Conservation (phyloP, 2,113 vertebrate genomes). For the Leptobrachium leishanense region DNA sequence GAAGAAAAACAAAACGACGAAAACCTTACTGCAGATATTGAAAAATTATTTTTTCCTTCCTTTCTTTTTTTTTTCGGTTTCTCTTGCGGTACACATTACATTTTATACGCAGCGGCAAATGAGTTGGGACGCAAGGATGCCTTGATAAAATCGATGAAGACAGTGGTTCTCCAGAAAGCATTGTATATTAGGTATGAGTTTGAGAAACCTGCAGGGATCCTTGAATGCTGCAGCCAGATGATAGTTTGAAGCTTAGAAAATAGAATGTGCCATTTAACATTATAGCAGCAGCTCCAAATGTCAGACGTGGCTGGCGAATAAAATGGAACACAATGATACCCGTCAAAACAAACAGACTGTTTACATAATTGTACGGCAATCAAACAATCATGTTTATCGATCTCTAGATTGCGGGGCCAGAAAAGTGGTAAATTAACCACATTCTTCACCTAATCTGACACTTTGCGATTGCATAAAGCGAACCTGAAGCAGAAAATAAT, state of each 20-base stretch:
- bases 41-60: not conserved
- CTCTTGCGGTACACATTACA: not conserved
- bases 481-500: not conserved
- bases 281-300: not conserved
- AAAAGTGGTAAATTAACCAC: not conserved
- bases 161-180: conserved; percentile 5
- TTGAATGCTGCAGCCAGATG: not conserved
- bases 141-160: conserved; percentile 2
- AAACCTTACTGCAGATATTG: not conserved
- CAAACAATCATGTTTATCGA: conserved; percentile 14
- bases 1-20: too few relatives aligned
- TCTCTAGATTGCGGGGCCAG: not conserved
- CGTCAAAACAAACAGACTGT: not conserved
- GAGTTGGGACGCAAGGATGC: not conserved
- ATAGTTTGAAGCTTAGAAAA: not conserved
- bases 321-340: not conserved
- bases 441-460: not conserved
- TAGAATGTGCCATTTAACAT: not conserved
- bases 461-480: not conserved
- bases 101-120: not conserved
- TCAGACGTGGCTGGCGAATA: not conserved
- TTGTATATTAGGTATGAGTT: not conserved
- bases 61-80: not conserved
- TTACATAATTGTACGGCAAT: conserved; percentile 6
- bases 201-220: not conserved